These are phyloP conservation scores for Antheraea yamamai DNA, from an alignment of 2,888 invertebrate species.

Conservation along the genomic window DNA sequence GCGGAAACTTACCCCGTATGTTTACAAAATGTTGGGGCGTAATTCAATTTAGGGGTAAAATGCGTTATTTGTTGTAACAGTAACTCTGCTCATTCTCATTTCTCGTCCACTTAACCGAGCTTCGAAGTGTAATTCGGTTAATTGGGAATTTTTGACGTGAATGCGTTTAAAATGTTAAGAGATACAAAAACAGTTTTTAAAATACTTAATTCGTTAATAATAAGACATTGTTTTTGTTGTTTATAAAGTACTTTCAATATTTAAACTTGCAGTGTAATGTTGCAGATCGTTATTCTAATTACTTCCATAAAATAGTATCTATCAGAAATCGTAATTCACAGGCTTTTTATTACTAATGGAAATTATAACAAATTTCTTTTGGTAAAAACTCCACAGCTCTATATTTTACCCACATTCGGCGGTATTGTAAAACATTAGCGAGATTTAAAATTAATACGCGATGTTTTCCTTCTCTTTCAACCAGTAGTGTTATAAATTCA, in stretches of 20 bases:
- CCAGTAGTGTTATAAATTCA: too few relatives aligned
- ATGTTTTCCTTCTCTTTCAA: too few relatives aligned
- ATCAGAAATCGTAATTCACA: not conserved
- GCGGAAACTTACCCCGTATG: slow-evolving; percentile 32
- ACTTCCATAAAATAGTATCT: not conserved
- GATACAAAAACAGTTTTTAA: not conserved
- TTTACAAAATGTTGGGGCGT: slow-evolving; percentile 45
- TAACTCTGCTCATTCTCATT: slow-evolving; percentile 62
- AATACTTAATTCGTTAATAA: not conserved
- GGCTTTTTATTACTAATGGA: too few relatives aligned
- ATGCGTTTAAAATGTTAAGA: slow-evolving; percentile 20
- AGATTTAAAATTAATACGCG: too few relatives aligned
- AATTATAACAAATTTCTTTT: too few relatives aligned
- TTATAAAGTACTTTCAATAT: not conserved
- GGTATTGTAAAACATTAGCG: too few relatives aligned
- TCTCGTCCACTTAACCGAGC: slow-evolving; percentile 58
- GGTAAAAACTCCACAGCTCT: too few relatives aligned
- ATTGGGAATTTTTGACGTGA: slow-evolving; percentile 50
- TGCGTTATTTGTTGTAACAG: slow-evolving; percentile 66
- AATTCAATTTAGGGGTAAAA: slow-evolving; percentile 72
- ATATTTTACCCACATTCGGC: too few relatives aligned
- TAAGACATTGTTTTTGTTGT: not conserved
- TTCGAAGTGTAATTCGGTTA: slow-evolving; percentile 59
- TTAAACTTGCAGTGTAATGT: not conserved
- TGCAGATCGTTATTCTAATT: not conserved